These are phyloP conservation scores for Cyrtonyx montezumae DNA, from an alignment of 2,113 vertebrate genomes.

Conservation along the genomic window DNA sequence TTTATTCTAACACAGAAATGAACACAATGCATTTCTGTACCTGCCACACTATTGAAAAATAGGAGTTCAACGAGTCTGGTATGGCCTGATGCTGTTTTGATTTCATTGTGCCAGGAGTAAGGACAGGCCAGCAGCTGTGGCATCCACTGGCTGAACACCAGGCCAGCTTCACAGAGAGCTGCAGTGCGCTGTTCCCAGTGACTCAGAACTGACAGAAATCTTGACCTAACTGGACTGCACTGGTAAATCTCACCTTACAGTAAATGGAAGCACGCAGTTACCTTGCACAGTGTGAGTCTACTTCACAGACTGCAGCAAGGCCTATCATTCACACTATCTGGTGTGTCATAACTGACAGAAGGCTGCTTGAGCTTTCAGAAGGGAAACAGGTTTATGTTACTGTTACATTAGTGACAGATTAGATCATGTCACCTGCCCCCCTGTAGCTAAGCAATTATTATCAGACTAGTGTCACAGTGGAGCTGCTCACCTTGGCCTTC, in stretches of 20 bases:
- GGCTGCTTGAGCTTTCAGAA: background rate
- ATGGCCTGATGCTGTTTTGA: background rate
- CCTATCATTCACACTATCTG: background rate
- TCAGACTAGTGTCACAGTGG: background rate
- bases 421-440: background rate
- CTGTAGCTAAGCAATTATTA: background rate
- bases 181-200: background rate
- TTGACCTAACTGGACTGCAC: background rate
- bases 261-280: background rate
- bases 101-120: background rate
- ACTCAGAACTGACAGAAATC: background rate
- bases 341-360: background rate
- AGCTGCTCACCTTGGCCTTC: constrained; percentile 91
- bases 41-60: background rate
- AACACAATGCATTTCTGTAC: background rate
- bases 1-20: background rate
- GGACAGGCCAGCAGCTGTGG: background rate
- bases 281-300: background rate
- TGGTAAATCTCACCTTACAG: background rate
- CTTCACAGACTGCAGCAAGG: background rate
- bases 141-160: background rate
- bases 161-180: background rate
- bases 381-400: background rate
- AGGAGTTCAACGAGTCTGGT: background rate
- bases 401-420: background rate